phyloP scores from a whole-genome alignment of 2,113 vertebrate species.

The Riparia riparia region DNA sequence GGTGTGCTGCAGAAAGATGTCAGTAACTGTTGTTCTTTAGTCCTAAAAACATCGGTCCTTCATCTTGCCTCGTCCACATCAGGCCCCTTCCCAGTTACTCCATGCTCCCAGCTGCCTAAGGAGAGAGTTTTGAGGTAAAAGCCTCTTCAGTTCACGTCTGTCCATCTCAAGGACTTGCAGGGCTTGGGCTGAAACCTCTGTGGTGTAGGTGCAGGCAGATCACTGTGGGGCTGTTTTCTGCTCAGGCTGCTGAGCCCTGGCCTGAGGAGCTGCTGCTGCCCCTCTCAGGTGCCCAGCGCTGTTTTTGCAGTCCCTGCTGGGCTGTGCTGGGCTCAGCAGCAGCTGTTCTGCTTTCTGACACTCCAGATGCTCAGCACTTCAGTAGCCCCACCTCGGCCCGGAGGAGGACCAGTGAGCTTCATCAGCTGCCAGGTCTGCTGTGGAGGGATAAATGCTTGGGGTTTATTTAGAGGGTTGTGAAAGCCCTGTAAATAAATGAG shows the following conservation, averaged over 20 bases:
- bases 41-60: not conserved
- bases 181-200: not conserved
- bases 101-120: not conserved
- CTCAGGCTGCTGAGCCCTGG: rapidly evolving
- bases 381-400: not conserved
- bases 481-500: not conserved
- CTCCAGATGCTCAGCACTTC: not conserved
- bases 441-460: not conserved
- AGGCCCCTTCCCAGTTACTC: not conserved
- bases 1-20: not conserved
- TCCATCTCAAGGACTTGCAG: not conserved
- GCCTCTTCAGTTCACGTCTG: not conserved
- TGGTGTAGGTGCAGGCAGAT: not conserved
- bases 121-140: not conserved
- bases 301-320: not conserved
- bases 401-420: not conserved
- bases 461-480: not conserved
- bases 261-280: not conserved
- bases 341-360: not conserved
- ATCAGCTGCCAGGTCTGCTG: not conserved
- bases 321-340: not conserved
- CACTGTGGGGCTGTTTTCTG: rapidly evolving
- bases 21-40: not conserved
- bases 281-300: rapidly evolving
- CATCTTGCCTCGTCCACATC: not conserved